A percentile compares a stretch with the other conserved stretches of the same genome.
phyloP scores from a whole-genome alignment of 1,140 invertebrate species.

The Pogonomyrmex californicus region DNA sequence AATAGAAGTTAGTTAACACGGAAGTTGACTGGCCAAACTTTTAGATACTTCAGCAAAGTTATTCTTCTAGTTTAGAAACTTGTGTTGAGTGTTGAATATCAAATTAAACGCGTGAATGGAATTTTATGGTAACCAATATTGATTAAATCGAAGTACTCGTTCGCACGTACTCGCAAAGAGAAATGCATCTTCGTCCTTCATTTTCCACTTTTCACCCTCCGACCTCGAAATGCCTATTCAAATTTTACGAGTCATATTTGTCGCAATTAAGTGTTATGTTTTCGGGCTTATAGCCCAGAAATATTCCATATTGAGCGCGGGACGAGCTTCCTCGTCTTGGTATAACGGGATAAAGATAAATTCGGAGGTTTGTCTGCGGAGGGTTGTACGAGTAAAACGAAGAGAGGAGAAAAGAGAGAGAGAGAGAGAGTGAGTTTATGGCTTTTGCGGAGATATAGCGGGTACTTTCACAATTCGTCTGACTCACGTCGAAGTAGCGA shows the following conservation, averaged over 20 bases:
- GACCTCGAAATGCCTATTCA: conserved; percentile 84
- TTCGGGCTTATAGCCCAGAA: conserved; percentile 80
- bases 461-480: conserved; percentile 75
- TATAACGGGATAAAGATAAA: conserved; percentile 78
- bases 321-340: conserved; percentile 43
- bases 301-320: conserved; percentile 81
- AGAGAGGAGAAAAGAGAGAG: conserved; percentile 2
- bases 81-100: not conserved
- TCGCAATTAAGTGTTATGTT: conserved; percentile 85
- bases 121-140: not conserved
- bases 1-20: too few species aligned
- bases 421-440: conserved; percentile 62
- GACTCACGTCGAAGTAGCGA: conserved; percentile 72
- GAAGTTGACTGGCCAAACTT: too few species aligned
- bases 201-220: conserved; percentile 45
- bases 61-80: not conserved
- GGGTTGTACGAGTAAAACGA: conserved; percentile 56
- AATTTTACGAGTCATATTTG: conserved; percentile 85
- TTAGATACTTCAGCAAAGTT: too few species aligned
- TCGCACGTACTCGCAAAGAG: not conserved
- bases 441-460: conserved; percentile 24
- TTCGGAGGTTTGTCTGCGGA: conserved; percentile 69
- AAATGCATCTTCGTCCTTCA: conserved; percentile 14
- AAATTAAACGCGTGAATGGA: not conserved
- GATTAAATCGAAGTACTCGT: not conserved